Conservation (phyloP, 2,888 invertebrate species). For the Bellardia pandia region DNA sequence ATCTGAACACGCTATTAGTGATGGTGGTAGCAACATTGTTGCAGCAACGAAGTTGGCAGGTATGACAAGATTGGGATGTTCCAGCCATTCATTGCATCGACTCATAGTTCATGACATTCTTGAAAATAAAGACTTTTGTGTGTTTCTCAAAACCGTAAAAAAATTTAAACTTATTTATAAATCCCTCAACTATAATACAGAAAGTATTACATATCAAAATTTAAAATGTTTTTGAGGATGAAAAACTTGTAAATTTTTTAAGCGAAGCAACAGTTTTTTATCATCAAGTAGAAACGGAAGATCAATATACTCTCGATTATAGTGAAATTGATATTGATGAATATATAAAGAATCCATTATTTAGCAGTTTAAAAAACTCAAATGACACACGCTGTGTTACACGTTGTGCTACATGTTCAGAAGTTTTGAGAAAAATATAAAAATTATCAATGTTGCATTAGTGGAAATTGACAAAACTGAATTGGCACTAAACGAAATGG, state of each 20-base stretch:
- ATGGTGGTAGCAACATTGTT: slow-evolving; percentile 6
- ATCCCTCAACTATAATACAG: background rate
- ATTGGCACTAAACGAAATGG: slow-evolving; percentile 1
- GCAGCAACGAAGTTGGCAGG: background rate
- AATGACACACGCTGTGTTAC: slow-evolving; percentile 33
- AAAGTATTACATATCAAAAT: slow-evolving; percentile 16
- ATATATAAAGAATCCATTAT: background rate
- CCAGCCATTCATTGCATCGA: background rate
- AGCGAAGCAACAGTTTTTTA: slow-evolving; percentile 4
- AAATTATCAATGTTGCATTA: slow-evolving; percentile 30
- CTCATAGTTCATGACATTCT: slow-evolving; percentile 1
- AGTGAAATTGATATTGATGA: slow-evolving; percentile 1
- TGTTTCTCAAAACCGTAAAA: background rate
- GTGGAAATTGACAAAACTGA: slow-evolving; percentile 12
- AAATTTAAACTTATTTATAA: slow-evolving; percentile 35
- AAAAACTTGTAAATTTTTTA: background rate
- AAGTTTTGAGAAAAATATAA: slow-evolving; percentile 24
- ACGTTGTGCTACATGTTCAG: slow-evolving; percentile 12
- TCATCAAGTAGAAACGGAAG: background rate
- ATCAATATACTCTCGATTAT: background rate
- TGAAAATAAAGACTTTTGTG: background rate
- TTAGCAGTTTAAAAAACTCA: slow-evolving; percentile 6
- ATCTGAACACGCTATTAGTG: too few relatives aligned
- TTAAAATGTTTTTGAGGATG: slow-evolving; percentile 12
- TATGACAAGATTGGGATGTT: background rate